phyloP scores from a whole-genome alignment of 2,888 invertebrate genomes.

The Mamestra brassicae region DNA sequence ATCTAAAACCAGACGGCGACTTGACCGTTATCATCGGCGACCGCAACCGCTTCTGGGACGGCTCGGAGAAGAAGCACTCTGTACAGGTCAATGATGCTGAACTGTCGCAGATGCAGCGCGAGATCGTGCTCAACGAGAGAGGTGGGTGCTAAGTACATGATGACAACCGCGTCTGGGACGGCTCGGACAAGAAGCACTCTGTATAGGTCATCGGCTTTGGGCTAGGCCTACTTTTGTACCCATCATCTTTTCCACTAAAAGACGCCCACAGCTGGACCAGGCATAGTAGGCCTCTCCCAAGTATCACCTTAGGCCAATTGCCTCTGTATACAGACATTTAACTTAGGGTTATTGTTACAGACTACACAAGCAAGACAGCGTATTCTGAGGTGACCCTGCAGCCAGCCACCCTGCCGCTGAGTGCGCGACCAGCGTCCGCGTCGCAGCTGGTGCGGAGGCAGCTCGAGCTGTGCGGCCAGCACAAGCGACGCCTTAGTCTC shows the following conservation, averaged over 20 bases:
- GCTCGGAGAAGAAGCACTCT: constrained; percentile 70
- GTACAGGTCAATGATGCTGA: constrained; percentile 77
- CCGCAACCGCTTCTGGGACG: constrained; percentile 77
- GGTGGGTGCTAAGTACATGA: constrained; percentile 68
- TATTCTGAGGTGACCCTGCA: constrained; percentile 77
- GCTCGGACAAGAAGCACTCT: too few relatives aligned
- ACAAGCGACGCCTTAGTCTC: constrained; percentile 82
- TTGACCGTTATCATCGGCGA: constrained; percentile 68
- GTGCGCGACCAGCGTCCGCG: constrained; percentile 83
- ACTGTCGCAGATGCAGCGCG: constrained; percentile 78
- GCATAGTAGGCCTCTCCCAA: too few relatives aligned
- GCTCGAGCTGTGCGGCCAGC: constrained; percentile 78
- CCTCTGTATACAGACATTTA: too few relatives aligned
- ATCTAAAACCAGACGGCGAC: constrained; percentile 63
- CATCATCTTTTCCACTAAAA: too few relatives aligned
- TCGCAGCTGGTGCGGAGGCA: constrained; percentile 83
- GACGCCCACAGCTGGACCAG: too few relatives aligned
- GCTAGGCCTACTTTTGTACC: neutral
- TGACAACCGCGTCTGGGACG: too few relatives aligned
- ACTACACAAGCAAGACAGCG: constrained; percentile 76
- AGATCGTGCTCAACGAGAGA: constrained; percentile 81
- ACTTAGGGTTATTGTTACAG: constrained; percentile 58
- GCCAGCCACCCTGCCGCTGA: constrained; percentile 63
- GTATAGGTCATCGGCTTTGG: neutral
- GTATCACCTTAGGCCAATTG: too few relatives aligned